A percentile compares a stretch with the other conserved stretches of the same genome.
Evolutionary conservation across 2,113 vertebrate genomes (phyloP).

Genomic region (Calypte anna): DNA sequence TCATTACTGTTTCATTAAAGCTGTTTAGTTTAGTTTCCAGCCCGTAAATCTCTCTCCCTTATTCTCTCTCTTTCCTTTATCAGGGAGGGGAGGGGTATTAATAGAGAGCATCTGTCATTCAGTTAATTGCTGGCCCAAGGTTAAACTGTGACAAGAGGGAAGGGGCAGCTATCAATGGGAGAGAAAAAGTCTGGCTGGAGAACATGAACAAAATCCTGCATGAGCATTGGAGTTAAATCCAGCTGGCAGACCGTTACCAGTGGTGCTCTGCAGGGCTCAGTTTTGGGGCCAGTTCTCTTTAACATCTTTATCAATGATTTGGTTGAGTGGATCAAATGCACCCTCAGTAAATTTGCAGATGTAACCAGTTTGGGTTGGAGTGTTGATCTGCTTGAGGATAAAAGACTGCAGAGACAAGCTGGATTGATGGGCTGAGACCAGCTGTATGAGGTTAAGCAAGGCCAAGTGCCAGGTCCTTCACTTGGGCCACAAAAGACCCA

Average conservation of each 20-base stretch:
- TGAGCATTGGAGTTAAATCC: background rate
- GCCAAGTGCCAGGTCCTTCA: too few species aligned
- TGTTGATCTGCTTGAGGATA: background rate
- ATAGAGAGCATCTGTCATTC: too few species aligned
- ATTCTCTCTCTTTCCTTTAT: too few species aligned
- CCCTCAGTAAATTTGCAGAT: background rate
- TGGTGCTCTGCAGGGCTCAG: fast-evolving
- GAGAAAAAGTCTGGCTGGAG: background rate
- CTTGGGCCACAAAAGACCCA: too few species aligned
- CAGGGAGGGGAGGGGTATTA: too few species aligned
- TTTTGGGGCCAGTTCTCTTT: fast-evolving
- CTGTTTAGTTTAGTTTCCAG: too few species aligned
- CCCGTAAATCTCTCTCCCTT: too few species aligned
- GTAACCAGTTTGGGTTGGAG: fast-evolving
- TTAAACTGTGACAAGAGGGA: background rate
- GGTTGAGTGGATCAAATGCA: fast-evolving
- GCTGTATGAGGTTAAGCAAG: too few species aligned
- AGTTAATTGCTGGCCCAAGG: too few species aligned
- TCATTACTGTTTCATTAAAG: too few species aligned
- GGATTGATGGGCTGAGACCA: background rate
- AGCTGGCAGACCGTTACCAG: fast-evolving
- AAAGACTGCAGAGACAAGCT: background rate
- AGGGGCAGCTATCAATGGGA: background rate
- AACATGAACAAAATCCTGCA: background rate
- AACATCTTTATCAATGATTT: background rate